phyloP scores from a whole-genome alignment of 2,797 vertebrate genomes.

The Varecia variegata region DNA sequence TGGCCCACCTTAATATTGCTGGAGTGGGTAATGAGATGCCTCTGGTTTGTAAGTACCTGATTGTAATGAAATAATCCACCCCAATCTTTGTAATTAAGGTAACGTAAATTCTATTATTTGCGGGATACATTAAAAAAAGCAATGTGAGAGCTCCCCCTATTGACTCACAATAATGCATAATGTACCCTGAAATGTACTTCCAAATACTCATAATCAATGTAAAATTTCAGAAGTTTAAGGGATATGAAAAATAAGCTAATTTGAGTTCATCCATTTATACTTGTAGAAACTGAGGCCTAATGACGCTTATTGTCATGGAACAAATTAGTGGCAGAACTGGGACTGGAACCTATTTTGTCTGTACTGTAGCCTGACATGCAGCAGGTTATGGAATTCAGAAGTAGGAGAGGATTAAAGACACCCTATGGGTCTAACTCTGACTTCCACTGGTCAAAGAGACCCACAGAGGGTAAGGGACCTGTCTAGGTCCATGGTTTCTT shows the following conservation, averaged over 20 bases:
- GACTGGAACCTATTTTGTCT: background rate
- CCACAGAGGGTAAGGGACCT: background rate
- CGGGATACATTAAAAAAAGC: slow-evolving; percentile 52
- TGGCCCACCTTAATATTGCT: background rate
- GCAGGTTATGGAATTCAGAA: background rate
- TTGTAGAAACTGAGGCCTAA: background rate
- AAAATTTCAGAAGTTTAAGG: slow-evolving; percentile 7
- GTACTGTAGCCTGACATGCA: background rate
- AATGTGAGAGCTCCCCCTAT: slow-evolving; percentile 78
- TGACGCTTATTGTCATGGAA: background rate
- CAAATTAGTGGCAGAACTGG: background rate
- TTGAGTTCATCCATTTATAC: background rate
- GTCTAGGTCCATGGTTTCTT: background rate
- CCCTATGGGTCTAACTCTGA: background rate
- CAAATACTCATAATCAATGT: slow-evolving; percentile 14
- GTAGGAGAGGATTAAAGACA: background rate
- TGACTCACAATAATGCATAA: slow-evolving; percentile 42
- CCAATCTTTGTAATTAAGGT: slow-evolving; percentile 58
- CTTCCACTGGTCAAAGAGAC: background rate
- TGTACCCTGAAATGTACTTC: slow-evolving; percentile 30
- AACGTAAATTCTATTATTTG: slow-evolving; percentile 52
- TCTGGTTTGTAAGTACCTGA: slow-evolving; percentile 33
- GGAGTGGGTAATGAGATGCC: background rate
- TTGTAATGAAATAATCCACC: slow-evolving; percentile 45
- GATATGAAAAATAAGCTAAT: background rate